phyloP scores from a whole-genome alignment of 2,113 vertebrate genomes.

The Vimba vimba region DNA sequence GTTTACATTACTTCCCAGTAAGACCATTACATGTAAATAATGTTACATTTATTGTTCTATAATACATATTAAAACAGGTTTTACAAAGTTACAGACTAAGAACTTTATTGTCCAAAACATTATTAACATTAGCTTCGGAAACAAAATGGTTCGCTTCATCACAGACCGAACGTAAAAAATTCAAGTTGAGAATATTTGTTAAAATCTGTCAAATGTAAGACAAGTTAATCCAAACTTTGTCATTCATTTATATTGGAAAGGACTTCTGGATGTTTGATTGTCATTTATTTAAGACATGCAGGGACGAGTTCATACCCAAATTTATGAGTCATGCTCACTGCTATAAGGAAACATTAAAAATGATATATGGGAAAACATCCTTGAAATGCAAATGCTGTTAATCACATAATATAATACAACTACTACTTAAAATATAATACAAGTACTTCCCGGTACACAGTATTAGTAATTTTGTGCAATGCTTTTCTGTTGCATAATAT shows the following conservation, averaged over 20 bases:
- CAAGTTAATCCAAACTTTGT: background rate
- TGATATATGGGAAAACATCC: background rate
- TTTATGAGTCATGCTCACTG: background rate
- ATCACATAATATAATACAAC: background rate
- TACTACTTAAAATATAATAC: no score
- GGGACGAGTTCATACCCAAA: background rate
- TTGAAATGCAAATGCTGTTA: background rate
- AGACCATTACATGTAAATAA: background rate
- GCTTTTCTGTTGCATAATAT: background rate
- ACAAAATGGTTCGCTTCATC: background rate
- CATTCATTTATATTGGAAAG: background rate
- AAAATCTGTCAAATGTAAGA: background rate
- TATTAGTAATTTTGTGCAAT: background rate
- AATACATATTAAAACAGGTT: slow-evolving; percentile 30
- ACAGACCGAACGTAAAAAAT: background rate
- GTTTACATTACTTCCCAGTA: background rate
- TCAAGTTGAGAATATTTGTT: background rate
- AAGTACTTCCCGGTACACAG: background rate
- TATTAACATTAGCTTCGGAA: background rate
- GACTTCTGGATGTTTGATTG: background rate
- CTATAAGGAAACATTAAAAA: background rate
- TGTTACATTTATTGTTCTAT: slow-evolving; percentile 47
- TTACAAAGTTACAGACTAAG: slow-evolving; percentile 51
- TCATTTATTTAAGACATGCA: background rate
- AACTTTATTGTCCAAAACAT: slow-evolving; percentile 13